Evolutionary conservation across 2,888 invertebrate genomes (phyloP), one percentile per base, ranked within the genome.

Genomic region (Thecocarcelia acutangulata): DNA sequence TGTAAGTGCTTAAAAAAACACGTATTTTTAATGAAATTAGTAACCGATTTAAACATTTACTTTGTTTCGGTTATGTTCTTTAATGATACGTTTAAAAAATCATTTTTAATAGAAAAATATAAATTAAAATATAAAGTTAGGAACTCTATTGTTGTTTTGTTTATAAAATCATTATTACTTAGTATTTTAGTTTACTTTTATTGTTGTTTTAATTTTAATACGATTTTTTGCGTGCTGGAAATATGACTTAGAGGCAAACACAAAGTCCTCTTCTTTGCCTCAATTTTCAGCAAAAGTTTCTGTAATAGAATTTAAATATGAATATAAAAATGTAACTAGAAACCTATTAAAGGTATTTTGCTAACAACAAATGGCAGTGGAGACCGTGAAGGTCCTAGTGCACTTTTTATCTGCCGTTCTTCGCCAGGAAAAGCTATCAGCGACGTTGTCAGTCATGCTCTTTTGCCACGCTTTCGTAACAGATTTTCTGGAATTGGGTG

Each of bases 381-480:
- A 58, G 50, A 78, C 78, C 66, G 78, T 72, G 78, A 64, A 77
- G 63, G 77, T 63, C 48, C 70, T 44, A 70, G 72, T 78, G 54
- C 69, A 77, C 77, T 73, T 79, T 61, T 79, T 73, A 52, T 79
- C 79, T 61, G 68, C 66, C 66, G 68, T 79, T 52, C 66, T 58
- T 72, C 72, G 58, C 72, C 68, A 59, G 24, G 50, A 72, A 79
- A 73, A 56, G 69, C 52, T 64, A 59, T 80, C 50, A 69, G 80
- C 69, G 68, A 58, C 64, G 44, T 74, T 80, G 66, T 78, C 66
- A 64, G 44, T 48, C 64, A 78, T 79, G 37, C 73, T 48, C 58
- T 64, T 79, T 44, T 79, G 79, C 61, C 68, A 73, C 52, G 79
- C 58, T 66, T 72, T 73, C 59, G 74, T 80, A 61, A 74, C 79